A percentile compares a stretch with the other conserved stretches of the same genome.
These are phyloP conservation scores for Alviniconcha strummeri DNA, from an alignment of 2,888 invertebrate genomes.

Conservation along the genomic window DNA sequence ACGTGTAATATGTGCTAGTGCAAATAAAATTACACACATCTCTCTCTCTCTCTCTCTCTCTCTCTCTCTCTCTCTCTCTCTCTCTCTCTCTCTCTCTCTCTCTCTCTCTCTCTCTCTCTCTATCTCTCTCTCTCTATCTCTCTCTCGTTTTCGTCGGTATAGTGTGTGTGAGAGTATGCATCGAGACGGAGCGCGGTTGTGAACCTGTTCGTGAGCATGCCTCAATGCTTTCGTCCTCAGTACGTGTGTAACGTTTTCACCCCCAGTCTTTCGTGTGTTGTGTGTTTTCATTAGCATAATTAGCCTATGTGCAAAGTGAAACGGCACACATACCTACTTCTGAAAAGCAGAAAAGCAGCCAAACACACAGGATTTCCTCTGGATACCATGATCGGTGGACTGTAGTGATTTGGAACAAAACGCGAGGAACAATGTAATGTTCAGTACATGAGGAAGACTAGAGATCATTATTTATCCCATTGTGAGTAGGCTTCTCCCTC, in stretches of 20 bases:
- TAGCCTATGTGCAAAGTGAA: no score
- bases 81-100: constrained; percentile 36
- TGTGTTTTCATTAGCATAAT: background rate
- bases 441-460: no score
- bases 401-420: no score
- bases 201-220: background rate
- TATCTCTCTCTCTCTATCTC: background rate
- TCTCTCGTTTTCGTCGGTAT: background rate
- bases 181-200: background rate
- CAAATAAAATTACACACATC: background rate
- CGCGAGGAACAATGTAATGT: no score
- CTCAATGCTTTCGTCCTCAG: background rate
- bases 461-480: no score
- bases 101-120: constrained; percentile 33
- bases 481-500: no score
- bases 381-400: no score
- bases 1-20: background rate
- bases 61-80: constrained; percentile 33
- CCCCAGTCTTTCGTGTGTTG: background rate
- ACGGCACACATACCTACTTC: no score
- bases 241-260: background rate
- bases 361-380: no score
- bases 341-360: no score
- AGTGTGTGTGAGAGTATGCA: no score
- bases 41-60: constrained; percentile 37